Base-by-base conservation (phyloP, 2,113 vertebrate genomes). In the Sinocyclocheilus grahami region DNA sequence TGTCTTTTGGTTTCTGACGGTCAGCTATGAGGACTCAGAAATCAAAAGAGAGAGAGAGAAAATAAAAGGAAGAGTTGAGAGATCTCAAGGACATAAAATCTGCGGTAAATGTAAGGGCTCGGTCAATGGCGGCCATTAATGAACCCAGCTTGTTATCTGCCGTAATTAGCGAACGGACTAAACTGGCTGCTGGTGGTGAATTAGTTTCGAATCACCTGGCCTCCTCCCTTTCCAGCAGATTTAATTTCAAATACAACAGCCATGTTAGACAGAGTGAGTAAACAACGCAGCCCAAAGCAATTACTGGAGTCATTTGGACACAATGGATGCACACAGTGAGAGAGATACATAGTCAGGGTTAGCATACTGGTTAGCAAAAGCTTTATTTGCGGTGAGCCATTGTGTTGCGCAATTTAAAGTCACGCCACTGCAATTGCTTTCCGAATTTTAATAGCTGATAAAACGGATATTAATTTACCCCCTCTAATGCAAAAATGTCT, bases 1-100 rank as follows among this genome's bases (percentile, higher is more conserved):
- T 97, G 94, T 95, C 94, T 94, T 94, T 94, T 3, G 20, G 51
- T 84, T 95, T 95, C 93, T 95, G 94, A 94, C 48, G 89, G 87
- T 96, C 94, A 94, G 90, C 91, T 92, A 92, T 95, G 92, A 89
- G 62, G 84, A 91, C 94, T 94, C 92, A 12, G 82, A 72, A 67
- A 83, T 76, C 58, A 77, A 83, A 80, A 71, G n/a, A 72, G 84
- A 74, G 14, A 8, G 69, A 86, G 83, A 76, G 69, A 86, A 69
- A 85, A 74, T 67, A 8, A 33, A 63, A 82, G 75, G 84, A 83
- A 77, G 62, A 58, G 10, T 37, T 20, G 63, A 46, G 63, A 12
- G 63, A 55, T 92, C 94, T 95, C 91, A 94, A 95, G 94, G 94
- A 92, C 93, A 94, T 92, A 95, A 53, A 93, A 93, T 92, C 93